Base-by-base conservation (phyloP, 2,888 invertebrate species). In the Netelia melanura region DNA sequence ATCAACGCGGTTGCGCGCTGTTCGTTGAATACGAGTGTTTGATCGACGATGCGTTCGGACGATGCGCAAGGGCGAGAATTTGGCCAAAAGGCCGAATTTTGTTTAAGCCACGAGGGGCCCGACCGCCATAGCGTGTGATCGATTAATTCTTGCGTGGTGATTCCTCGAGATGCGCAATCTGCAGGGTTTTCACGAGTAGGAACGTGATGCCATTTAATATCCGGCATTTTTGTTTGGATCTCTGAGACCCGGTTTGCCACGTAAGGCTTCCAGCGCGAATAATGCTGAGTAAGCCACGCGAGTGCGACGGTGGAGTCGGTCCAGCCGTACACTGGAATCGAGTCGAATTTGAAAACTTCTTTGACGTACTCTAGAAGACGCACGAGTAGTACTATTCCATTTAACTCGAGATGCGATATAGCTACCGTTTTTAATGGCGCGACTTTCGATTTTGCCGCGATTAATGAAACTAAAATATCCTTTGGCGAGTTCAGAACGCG, bases 161-260 rank as follows among this genome's bases (percentile, higher is more conserved):
- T 48, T 17, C 92, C 92, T 58, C 92, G 65, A 0, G 91, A 91
- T 1, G 90, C 86, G 14, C 89, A 87, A 80, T 92, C 91, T n/a
- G 91, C 90, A 0, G 92, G 90, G 76, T 92, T 92, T 9, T 86
- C 72, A 38, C 84, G 74, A 8, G 89, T 87, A 21, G 83, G 56
- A 0, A 92, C 89, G 72, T 92, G 89, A 61, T 72, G 70, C 91
- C 92, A 92, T 25, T 70, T 76, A 8, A 67, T 62, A 6, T 72
- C 38, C 9, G 88, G 85, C 17, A 88, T 85, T 11, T 83, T 48
- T 30, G 88, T 86, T 78, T 91, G 89, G 17, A 92, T 91, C 75
- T 89, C 78, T 0, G 88, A 86, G 2, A 92, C 89, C 54, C 91
- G 77, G 82, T 92, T 92, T 2, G 89, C 89, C 8, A 89, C 17